Conservation (phyloP, 2,888 invertebrate species). For the Neria commutata region DNA sequence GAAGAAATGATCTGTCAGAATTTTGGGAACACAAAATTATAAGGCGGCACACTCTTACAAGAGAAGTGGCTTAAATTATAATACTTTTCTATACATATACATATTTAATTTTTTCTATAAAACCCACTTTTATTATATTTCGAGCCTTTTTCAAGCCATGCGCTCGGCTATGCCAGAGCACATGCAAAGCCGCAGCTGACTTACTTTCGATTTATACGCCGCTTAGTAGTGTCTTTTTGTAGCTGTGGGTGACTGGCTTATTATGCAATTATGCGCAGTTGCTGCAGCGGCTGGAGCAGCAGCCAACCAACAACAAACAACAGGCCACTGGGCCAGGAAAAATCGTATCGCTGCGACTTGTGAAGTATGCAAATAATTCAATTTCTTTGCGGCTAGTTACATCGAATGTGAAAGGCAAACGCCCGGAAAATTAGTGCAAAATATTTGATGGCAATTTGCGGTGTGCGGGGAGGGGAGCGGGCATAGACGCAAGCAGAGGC, state of each 20-base stretch:
- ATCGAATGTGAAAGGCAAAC: background rate
- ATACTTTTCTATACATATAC: too few relatives aligned
- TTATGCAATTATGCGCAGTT: background rate
- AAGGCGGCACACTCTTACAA: too few relatives aligned
- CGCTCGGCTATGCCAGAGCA: too few relatives aligned
- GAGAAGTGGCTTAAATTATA: too few relatives aligned
- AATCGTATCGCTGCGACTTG: background rate
- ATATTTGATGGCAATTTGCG: background rate
- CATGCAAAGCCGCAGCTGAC: background rate
- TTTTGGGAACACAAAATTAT: too few relatives aligned
- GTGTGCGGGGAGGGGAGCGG: background rate
- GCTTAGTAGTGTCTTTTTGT: background rate
- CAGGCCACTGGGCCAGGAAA: too few relatives aligned
- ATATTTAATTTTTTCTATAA: too few relatives aligned
- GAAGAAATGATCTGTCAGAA: too few relatives aligned
- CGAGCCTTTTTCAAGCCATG: too few relatives aligned
- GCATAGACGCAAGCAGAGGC: background rate
- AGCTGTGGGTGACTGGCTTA: slow-evolving; percentile 4
- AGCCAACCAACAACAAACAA: too few relatives aligned
- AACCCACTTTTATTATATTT: too few relatives aligned
- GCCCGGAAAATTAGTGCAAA: background rate
- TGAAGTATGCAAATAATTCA: background rate
- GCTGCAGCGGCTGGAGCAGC: background rate
- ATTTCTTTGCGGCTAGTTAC: background rate
- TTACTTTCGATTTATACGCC: background rate